phyloP scores from a whole-genome alignment of 2,113 vertebrate species.

The Serilophus lunatus region DNA sequence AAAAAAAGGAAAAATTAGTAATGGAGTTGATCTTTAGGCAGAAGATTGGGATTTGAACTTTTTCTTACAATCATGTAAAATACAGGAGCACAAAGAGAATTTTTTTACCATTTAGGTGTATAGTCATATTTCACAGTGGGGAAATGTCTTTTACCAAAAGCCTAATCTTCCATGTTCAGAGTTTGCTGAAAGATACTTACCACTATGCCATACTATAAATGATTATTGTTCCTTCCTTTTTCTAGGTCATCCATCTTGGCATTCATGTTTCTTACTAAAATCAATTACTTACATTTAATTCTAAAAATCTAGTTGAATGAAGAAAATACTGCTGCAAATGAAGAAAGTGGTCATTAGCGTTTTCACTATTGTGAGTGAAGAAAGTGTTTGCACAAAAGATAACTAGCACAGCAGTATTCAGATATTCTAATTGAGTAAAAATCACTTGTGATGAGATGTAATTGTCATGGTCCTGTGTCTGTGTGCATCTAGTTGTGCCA shows the following conservation, averaged over 20 bases:
- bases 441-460: background rate
- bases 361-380: background rate
- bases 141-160: background rate
- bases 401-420: background rate
- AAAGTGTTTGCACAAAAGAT: background rate
- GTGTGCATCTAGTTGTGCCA: background rate
- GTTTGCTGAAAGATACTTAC: background rate
- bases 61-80: background rate
- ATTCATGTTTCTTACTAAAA: background rate
- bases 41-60: background rate
- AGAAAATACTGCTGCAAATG: background rate
- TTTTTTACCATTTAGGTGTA: background rate
- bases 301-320: background rate
- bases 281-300: background rate
- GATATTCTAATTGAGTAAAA: background rate
- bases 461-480: background rate
- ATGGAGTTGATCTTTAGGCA: background rate
- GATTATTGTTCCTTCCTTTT: background rate
- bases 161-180: background rate
- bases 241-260: background rate
- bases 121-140: background rate
- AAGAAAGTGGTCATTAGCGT: background rate
- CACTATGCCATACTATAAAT: background rate
- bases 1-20: background rate
- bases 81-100: background rate